These are phyloP conservation scores for Dugesia japonica DNA, from an alignment of 2,888 invertebrate genomes.

Conservation along the genomic window DNA sequence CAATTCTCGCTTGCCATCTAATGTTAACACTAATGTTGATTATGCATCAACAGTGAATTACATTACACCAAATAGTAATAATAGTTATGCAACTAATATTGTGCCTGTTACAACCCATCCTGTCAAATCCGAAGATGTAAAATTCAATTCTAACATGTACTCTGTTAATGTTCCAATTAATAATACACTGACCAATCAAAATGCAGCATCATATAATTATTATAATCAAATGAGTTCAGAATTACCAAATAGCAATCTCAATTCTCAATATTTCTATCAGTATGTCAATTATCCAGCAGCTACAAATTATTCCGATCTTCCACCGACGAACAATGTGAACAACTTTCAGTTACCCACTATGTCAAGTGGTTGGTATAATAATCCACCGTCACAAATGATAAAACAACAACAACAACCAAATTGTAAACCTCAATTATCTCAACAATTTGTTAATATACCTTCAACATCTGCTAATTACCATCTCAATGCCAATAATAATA, in stretches of 20 bases:
- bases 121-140: neutral
- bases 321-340: neutral
- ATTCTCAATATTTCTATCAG: neutral
- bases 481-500: no score
- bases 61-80: neutral
- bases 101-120: neutral
- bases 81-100: neutral
- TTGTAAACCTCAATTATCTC: neutral
- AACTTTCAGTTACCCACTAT: neutral
- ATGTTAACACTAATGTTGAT: neutral
- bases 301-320: neutral
- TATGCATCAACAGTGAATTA: neutral
- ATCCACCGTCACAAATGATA: neutral
- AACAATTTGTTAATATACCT: neutral
- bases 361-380: neutral
- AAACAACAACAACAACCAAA: neutral
- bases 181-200: neutral
- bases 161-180: neutral
- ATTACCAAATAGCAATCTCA: neutral
- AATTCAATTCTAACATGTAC: neutral
- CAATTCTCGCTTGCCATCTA: neutral
- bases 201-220: neutral
- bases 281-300: neutral
- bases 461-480: neutral
- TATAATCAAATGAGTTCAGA: neutral